These are phyloP conservation scores for Osmoderma eremita DNA, from an alignment of 2,888 invertebrate species.

Conservation along the genomic window DNA sequence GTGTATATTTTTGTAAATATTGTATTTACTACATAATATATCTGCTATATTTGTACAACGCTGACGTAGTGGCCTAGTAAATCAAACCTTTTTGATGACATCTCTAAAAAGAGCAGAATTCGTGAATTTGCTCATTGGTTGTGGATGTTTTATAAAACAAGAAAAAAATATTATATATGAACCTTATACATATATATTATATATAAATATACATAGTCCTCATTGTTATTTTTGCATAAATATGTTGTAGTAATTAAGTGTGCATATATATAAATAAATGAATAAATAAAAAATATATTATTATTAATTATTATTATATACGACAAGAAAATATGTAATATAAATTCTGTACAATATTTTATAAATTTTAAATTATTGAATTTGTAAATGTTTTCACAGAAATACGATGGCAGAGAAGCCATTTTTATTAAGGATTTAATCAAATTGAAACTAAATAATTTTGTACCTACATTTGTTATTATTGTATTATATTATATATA, in stretches of 20 bases:
- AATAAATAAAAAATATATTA: constrained; percentile 44
- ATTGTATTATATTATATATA: constrained; percentile 47
- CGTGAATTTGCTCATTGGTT: constrained; percentile 51
- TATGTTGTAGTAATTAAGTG: constrained; percentile 55
- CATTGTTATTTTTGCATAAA: constrained; percentile 62
- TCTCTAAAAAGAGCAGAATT: constrained; percentile 37
- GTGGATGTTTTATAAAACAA: constrained; percentile 54
- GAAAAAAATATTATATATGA: constrained; percentile 44
- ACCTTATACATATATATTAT: constrained; percentile 36
- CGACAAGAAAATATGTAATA: constrained; percentile 55
- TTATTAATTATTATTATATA: constrained; percentile 49
- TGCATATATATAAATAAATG: constrained; percentile 49
- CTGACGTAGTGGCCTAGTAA: constrained; percentile 62
- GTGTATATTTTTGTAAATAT: constrained; percentile 64
- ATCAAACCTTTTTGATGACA: constrained; percentile 56
- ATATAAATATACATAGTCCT: constrained; percentile 53
- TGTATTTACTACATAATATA: constrained; percentile 53
- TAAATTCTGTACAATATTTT: constrained; percentile 60
- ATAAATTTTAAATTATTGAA: constrained; percentile 63
- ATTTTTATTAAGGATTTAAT: constrained; percentile 50
- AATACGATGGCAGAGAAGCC: constrained; percentile 43
- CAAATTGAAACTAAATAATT: constrained; percentile 55
- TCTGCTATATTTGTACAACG: constrained; percentile 64
- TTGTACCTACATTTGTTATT: constrained; percentile 54
- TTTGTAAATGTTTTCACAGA: constrained; percentile 53